phyloP scores from a whole-genome alignment of 2,888 invertebrate genomes.

The Chloroclystis v-ata region DNA sequence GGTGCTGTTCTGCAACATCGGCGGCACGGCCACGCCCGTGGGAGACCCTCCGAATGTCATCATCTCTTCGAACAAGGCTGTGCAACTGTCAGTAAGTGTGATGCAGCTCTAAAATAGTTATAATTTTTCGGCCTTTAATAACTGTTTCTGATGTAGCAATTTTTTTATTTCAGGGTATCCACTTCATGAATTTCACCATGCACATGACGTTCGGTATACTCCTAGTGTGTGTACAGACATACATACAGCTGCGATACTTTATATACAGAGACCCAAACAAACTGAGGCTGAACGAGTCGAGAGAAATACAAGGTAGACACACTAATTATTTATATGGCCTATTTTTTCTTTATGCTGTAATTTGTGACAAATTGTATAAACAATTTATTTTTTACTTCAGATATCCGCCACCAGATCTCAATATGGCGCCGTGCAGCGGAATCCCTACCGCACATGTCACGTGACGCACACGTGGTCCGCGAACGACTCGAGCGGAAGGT shows the following conservation, averaged over 20 bases:
- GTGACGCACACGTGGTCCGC: slow-evolving; percentile 88
- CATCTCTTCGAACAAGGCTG: slow-evolving; percentile 86
- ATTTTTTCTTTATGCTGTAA: too few species aligned
- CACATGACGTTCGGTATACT: slow-evolving; percentile 89
- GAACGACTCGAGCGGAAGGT: slow-evolving; percentile 85
- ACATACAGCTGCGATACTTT: slow-evolving; percentile 81
- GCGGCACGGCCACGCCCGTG: slow-evolving; percentile 92
- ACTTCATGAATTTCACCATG: slow-evolving; percentile 86
- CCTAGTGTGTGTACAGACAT: slow-evolving; percentile 82
- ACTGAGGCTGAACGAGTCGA: slow-evolving; percentile 84
- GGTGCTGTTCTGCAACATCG: slow-evolving; percentile 83
- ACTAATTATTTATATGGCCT: too few species aligned
- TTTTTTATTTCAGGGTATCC: slow-evolving; percentile 82
- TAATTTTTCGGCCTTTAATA: slow-evolving; percentile 80
- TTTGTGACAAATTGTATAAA: too few species aligned
- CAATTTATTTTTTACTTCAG: too few species aligned
- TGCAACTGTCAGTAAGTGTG: slow-evolving; percentile 80
- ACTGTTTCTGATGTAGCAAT: too few species aligned
- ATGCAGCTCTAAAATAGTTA: slow-evolving; percentile 70
- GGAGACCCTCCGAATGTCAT: slow-evolving; percentile 96
- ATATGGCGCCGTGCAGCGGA: slow-evolving; percentile 90
- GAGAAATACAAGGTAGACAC: slow-evolving; percentile 77
- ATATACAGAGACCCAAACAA: slow-evolving; percentile 84
- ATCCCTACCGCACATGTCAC: slow-evolving; percentile 87
- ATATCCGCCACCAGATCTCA: slow-evolving; percentile 88